Evolutionary conservation across 2,113 vertebrate genomes (phyloP).

Genomic region (Serilophus lunatus): DNA sequence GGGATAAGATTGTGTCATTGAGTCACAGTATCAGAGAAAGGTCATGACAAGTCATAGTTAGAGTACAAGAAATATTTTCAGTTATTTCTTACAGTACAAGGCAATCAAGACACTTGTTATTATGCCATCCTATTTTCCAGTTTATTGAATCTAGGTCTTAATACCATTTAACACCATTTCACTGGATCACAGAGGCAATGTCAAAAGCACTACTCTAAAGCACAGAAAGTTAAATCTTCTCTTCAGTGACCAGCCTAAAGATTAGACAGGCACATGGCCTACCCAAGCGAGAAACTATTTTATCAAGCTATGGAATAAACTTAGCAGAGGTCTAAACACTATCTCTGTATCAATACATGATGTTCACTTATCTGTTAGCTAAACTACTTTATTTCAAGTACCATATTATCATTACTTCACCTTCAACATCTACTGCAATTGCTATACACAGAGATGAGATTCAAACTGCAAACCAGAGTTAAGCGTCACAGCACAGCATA

Average conservation of each 20-base stretch:
- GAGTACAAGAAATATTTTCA: not conserved
- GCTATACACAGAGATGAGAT: not conserved
- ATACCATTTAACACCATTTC: not conserved
- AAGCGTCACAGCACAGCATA: not conserved
- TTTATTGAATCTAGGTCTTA: not conserved
- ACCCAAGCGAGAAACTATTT: not conserved
- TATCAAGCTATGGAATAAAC: not conserved
- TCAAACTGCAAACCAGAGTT: not conserved
- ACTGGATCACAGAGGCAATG: not conserved
- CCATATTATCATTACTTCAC: not conserved
- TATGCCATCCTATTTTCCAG: not conserved
- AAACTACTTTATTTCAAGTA: conserved; percentile 9
- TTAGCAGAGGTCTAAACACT: not conserved
- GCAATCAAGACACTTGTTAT: not conserved
- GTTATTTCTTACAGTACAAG: not conserved
- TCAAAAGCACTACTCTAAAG: not conserved
- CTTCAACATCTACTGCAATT: not conserved
- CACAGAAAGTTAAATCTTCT: not conserved
- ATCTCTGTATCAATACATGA: not conserved
- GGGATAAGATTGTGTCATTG: conserved; percentile 16
- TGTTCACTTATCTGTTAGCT: not conserved
- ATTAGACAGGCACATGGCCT: not conserved
- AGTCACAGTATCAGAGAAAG: conserved; percentile 1
- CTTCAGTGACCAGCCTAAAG: not conserved
- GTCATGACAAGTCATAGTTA: not conserved